A percentile compares a stretch with the other conserved stretches of the same genome.
phyloP scores from a whole-genome alignment of 2,888 invertebrate genomes.

The Tyria jacobaeae region DNA sequence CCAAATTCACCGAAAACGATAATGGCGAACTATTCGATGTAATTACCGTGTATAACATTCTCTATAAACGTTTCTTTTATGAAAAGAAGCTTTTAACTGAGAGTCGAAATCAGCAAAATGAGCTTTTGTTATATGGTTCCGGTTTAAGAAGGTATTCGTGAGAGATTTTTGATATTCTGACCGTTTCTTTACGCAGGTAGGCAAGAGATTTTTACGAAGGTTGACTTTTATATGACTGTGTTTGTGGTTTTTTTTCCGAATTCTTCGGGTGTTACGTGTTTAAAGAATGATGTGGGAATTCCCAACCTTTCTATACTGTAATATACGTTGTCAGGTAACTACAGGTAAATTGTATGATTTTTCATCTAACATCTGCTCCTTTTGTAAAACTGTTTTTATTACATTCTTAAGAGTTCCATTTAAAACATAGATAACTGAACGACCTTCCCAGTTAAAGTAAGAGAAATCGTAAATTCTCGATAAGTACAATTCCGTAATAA shows the following conservation, averaged over 20 bases:
- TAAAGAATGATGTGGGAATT: conserved; percentile 4
- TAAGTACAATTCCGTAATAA: conserved; percentile 10
- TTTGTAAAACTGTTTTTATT: neutral
- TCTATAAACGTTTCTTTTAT: conserved; percentile 34
- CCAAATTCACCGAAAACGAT: conserved; percentile 36
- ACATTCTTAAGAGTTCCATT: neutral
- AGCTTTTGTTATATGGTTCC: conserved; percentile 62
- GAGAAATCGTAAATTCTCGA: neutral
- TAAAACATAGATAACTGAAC: neutral
- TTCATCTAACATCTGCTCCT: neutral
- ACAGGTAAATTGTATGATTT: neutral
- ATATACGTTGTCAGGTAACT: neutral
- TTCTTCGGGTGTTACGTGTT: conserved; percentile 30
- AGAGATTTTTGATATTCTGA: conserved; percentile 47
- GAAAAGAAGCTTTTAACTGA: conserved; percentile 61
- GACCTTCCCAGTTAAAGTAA: neutral
- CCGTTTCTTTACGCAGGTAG: conserved; percentile 49
- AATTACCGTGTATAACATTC: conserved; percentile 42
- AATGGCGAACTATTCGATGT: conserved; percentile 33
- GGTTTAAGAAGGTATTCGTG: conserved; percentile 41
- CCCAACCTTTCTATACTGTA: no score
- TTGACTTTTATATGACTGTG: conserved; percentile 32
- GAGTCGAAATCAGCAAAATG: conserved; percentile 50
- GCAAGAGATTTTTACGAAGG: conserved; percentile 39
- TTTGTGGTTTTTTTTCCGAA: conserved; percentile 38